Conservation (phyloP, 2,888 invertebrate genomes). For the Lasioglossum pauxillum region DNA sequence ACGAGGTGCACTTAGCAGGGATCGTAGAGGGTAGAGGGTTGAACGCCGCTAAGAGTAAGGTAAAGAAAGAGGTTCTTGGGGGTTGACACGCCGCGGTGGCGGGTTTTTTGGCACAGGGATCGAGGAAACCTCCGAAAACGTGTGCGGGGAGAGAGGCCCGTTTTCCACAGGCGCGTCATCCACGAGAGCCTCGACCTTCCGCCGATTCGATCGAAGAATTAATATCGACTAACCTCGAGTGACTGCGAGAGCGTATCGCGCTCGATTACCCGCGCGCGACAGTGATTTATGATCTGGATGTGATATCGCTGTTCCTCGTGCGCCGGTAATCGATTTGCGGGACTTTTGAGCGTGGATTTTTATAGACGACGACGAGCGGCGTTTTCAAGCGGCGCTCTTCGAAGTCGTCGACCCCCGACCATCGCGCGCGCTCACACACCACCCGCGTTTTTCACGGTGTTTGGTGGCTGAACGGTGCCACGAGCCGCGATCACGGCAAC, state of each 20-base stretch:
- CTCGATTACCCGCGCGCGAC: constrained; percentile 81
- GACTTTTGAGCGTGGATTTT: constrained; percentile 65
- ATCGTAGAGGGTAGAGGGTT: constrained; percentile 58
- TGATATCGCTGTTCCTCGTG: constrained; percentile 68
- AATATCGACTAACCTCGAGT: constrained; percentile 79
- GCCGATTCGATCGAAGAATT: constrained; percentile 75
- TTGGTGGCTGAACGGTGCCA: constrained; percentile 26
- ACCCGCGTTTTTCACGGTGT: constrained; percentile 33
- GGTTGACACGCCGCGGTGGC: constrained; percentile 40
- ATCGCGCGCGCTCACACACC: background rate
- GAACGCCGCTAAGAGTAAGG: constrained; percentile 57
- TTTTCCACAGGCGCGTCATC: constrained; percentile 71
- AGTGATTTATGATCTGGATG: constrained; percentile 79
- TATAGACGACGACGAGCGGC: constrained; percentile 30
- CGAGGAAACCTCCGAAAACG: constrained; percentile 68
- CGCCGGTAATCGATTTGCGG: constrained; percentile 71
- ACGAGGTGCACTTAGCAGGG: constrained; percentile 77
- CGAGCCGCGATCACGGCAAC: constrained; percentile 1
- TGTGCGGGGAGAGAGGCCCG: constrained; percentile 62
- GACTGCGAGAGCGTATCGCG: constrained; percentile 70
- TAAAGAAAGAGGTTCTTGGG: constrained; percentile 52
- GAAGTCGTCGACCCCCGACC: constrained; percentile 24
- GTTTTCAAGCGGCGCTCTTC: constrained; percentile 46
- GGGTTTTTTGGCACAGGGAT: constrained; percentile 39
- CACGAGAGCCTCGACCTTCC: constrained; percentile 37